A percentile compares a stretch with the other conserved stretches of the same genome.
phyloP scores from a whole-genome alignment of 2,888 invertebrate species.

The Aspidapion aeneum region DNA sequence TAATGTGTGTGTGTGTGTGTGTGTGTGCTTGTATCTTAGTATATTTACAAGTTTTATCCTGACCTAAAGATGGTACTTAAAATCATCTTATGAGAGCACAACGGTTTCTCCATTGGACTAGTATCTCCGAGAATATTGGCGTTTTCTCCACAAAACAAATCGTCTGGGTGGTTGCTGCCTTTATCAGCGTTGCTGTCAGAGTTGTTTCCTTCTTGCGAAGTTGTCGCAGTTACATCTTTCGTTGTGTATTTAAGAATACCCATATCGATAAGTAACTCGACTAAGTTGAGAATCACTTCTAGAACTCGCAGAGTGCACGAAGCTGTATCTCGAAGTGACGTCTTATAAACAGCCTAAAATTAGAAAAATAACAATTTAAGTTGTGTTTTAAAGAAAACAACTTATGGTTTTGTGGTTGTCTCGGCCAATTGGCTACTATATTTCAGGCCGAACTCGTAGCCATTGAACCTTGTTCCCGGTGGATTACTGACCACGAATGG shows the following conservation, averaged over 20 bases:
- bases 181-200: constrained; percentile 12
- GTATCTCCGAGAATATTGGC: constrained; percentile 44
- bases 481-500: too few relatives aligned
- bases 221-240: constrained; percentile 48
- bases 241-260: constrained; percentile 67
- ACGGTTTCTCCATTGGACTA: constrained; percentile 51
- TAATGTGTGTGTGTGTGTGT: too few relatives aligned
- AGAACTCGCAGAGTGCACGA: constrained; percentile 85
- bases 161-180: constrained; percentile 30
- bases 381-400: not conserved
- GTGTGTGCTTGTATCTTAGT: too few relatives aligned
- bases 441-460: too few relatives aligned
- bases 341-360: constrained; percentile 78
- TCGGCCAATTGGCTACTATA: too few relatives aligned
- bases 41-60: too few relatives aligned
- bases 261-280: constrained; percentile 89
- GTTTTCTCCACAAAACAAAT: constrained; percentile 27
- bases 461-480: too few relatives aligned
- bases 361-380: not conserved
- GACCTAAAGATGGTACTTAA: constrained; percentile 69
- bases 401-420: too few relatives aligned
- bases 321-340: constrained; percentile 79
- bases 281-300: constrained; percentile 88
- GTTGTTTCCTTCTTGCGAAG: constrained; percentile 19
- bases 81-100: constrained; percentile 66